phyloP scores from a whole-genome alignment of 2,888 invertebrate genomes.

The Mayetiola destructor region DNA sequence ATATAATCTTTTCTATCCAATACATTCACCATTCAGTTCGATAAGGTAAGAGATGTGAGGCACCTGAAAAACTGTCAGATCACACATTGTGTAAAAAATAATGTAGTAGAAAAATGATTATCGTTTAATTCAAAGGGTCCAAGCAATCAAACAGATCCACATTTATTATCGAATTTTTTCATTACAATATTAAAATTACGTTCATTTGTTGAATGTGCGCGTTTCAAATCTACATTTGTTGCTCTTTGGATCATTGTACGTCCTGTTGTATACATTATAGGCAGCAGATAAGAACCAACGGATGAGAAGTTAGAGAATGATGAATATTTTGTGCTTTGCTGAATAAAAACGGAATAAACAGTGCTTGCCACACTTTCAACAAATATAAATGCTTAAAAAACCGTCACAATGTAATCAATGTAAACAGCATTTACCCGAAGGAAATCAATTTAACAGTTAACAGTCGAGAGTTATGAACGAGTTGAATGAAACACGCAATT shows the following conservation, averaged over 20 bases:
- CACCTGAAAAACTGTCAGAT: too few species aligned
- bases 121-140: too few species aligned
- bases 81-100: too few species aligned
- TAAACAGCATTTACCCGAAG: background rate
- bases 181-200: constrained; percentile 4
- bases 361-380: background rate
- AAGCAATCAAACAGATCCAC: background rate
- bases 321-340: too few species aligned
- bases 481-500: background rate
- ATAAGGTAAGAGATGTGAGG: too few species aligned
- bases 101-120: too few species aligned
- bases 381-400: background rate
- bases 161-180: constrained; percentile 1
- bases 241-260: background rate
- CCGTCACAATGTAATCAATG: background rate
- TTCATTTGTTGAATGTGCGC: constrained; percentile 6
- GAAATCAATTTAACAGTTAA: constrained; percentile 3
- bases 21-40: too few species aligned
- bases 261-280: background rate
- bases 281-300: background rate
- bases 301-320: too few species aligned
- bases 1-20: too few species aligned
- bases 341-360: too few species aligned
- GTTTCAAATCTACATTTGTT: background rate
- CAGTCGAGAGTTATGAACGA: background rate